phyloP scores from a whole-genome alignment of 1,140 invertebrate species.

The Drosophila orena region DNA sequence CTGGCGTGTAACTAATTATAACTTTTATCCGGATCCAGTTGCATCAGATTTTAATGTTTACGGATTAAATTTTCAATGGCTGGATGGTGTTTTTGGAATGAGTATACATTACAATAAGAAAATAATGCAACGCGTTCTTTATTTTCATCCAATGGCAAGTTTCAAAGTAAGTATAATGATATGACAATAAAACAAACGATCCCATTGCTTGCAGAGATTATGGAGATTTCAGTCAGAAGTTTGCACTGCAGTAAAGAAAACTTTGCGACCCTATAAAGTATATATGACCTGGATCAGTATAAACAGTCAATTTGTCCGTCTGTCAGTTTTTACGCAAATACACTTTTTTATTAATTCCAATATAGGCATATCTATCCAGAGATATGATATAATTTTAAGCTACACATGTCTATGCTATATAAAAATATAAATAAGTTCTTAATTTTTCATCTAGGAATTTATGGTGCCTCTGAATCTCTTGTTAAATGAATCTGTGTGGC shows the following conservation, averaged over 20 bases:
- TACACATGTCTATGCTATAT: too few relatives aligned
- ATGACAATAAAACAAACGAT: too few relatives aligned
- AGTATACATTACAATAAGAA: constrained; percentile 87
- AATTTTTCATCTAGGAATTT: constrained; percentile 86
- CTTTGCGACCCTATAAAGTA: too few relatives aligned
- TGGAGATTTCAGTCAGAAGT: too few relatives aligned
- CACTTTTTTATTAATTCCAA: too few relatives aligned
- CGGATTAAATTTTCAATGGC: constrained; percentile 91
- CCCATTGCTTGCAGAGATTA: too few relatives aligned
- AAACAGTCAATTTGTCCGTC: too few relatives aligned
- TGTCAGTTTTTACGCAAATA: too few relatives aligned
- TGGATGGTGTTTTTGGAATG: constrained; percentile 92
- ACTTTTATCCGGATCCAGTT: constrained; percentile 91
- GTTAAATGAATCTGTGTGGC: constrained; percentile 86
- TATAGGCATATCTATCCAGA: too few relatives aligned
- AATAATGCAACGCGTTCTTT: constrained; percentile 88
- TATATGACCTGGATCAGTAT: too few relatives aligned
- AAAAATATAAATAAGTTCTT: not conserved
- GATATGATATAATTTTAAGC: too few relatives aligned
- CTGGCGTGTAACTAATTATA: constrained; percentile 90
- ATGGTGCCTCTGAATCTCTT: constrained; percentile 89
- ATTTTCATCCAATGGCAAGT: constrained; percentile 92
- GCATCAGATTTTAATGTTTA: constrained; percentile 89
- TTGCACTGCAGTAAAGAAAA: too few relatives aligned
- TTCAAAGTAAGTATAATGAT: constrained; percentile 84